phyloP scores from a whole-genome alignment of 2,113 vertebrate species.

The Atrichornis clamosus region DNA sequence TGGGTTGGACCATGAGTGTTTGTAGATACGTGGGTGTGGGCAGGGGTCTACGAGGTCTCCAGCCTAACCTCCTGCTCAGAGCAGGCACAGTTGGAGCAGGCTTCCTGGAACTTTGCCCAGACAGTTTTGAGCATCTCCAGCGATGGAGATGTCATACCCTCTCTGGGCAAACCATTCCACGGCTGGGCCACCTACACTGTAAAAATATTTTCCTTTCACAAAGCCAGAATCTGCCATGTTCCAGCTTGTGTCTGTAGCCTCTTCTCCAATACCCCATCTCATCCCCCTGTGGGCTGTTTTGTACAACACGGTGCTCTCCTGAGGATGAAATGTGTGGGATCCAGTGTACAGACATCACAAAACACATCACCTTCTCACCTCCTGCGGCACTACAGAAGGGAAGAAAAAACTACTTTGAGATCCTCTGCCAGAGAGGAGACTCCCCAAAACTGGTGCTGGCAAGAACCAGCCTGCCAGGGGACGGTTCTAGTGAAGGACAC shows the following conservation, averaged over 20 bases:
- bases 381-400: neutral
- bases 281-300: neutral
- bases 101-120: neutral
- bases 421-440: neutral
- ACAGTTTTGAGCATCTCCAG: neutral
- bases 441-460: neutral
- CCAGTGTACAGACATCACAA: no score
- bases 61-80: neutral
- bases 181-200: neutral
- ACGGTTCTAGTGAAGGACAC: neutral
- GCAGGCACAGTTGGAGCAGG: neutral
- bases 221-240: neutral
- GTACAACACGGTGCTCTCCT: neutral
- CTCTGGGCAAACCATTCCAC: neutral
- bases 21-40: no score
- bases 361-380: neutral
- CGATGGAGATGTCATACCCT: neutral
- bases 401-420: neutral
- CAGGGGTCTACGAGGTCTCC: neutral
- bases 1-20: neutral
- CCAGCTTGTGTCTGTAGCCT: neutral
- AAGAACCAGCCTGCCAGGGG: neutral
- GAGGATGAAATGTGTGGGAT: fast-evolving
- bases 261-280: neutral
- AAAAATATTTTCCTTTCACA: neutral